Evolutionary conservation across 2,797 vertebrate genomes (phyloP).

Genomic region (Falco berigora): DNA sequence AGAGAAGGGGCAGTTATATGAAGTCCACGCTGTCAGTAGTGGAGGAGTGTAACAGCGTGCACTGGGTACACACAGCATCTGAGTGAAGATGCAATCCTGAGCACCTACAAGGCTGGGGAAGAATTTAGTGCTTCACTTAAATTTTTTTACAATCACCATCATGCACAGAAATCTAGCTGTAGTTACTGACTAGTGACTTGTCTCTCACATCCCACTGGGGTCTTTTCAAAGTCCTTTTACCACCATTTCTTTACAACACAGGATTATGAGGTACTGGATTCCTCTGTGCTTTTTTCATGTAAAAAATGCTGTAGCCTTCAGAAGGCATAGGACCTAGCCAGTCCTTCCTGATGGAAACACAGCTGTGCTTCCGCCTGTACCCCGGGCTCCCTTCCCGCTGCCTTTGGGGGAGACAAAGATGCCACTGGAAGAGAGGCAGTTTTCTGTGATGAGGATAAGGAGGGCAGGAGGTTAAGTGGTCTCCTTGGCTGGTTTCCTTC

Average conservation of each 20-base stretch:
- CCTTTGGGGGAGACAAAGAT: not conserved
- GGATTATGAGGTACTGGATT: not conserved
- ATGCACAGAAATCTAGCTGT: not conserved
- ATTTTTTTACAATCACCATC: not conserved
- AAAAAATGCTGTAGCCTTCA: not conserved
- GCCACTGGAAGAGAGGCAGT: not conserved
- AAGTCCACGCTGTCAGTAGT: not conserved
- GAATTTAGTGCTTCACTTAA: not conserved
- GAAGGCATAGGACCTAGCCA: not conserved
- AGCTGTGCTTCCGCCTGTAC: not conserved
- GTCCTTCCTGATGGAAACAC: not conserved
- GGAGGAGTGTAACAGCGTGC: fast-evolving
- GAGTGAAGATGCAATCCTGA: not conserved
- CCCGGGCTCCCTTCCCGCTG: not conserved
- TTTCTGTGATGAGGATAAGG: not conserved
- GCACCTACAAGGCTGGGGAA: not conserved
- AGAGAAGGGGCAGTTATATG: not conserved
- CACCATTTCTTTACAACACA: not conserved
- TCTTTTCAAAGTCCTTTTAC: not conserved
- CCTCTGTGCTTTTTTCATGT: not conserved
- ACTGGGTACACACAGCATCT: too few species aligned
- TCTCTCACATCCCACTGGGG: not conserved
- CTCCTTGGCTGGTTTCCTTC: not conserved
- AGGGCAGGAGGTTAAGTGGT: not conserved
- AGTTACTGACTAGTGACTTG: not conserved